Evolutionary conservation across 2,113 vertebrate species (phyloP).

Genomic region (Scartelaos histophorus): DNA sequence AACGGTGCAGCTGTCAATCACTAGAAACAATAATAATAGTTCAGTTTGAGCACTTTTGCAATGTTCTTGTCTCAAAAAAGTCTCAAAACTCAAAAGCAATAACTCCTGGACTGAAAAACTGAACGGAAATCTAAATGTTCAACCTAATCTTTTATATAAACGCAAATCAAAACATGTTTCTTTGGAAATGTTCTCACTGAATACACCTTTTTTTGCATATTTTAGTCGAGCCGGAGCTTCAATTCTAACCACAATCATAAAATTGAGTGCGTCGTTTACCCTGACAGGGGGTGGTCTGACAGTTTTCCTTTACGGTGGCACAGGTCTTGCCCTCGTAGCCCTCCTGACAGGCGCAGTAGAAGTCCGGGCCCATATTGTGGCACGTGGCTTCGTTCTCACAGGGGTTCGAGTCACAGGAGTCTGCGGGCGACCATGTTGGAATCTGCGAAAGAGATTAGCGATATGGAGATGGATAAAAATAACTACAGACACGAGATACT

Average conservation of each 20-base stretch:
- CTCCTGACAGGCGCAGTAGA: constrained; percentile 93
- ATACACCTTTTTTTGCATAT: too few relatives aligned
- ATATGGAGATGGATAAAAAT: too few relatives aligned
- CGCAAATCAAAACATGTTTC: too few relatives aligned
- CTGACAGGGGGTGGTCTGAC: constrained; percentile 86
- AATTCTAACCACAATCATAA: too few relatives aligned
- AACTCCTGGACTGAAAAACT: not conserved
- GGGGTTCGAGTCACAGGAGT: constrained; percentile 88
- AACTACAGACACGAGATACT: not conserved
- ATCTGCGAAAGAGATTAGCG: constrained; percentile 67
- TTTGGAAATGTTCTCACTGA: too few relatives aligned
- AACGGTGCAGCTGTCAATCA: constrained; percentile 92
- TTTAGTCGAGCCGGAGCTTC: too few relatives aligned
- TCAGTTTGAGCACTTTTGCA: not conserved
- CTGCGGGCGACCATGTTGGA: constrained; percentile 59
- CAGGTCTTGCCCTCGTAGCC: constrained; percentile 92
- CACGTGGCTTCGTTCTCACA: constrained; percentile 89
- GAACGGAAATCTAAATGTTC: too few relatives aligned
- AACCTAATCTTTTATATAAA: too few relatives aligned
- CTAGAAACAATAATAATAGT: constrained; percentile 60
- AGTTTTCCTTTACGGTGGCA: constrained; percentile 82
- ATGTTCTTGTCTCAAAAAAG: not conserved
- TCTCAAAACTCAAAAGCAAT: not conserved
- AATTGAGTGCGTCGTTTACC: too few relatives aligned
- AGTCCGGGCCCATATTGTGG: constrained; percentile 87